Evolutionary conservation across 2,113 vertebrate genomes (phyloP).

Genomic region (Phyllopteryx taeniolatus): DNA sequence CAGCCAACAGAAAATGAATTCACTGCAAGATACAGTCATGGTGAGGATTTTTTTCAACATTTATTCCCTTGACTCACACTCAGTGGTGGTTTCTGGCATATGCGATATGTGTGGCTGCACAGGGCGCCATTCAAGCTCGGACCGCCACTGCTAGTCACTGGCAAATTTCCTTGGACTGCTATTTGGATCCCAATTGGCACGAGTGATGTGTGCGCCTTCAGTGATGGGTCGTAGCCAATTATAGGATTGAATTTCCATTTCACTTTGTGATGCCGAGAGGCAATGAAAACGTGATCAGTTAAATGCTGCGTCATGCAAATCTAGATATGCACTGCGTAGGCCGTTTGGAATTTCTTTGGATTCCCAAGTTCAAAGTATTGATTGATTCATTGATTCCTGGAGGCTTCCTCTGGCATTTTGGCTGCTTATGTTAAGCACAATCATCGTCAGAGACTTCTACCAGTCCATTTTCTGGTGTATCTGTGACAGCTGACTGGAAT

Average conservation of each 20-base stretch:
- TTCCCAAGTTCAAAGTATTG: not conserved
- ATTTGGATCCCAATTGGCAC: not conserved
- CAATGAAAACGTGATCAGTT: not conserved
- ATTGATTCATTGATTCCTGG: constrained; percentile 6
- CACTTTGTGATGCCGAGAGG: constrained; percentile 9
- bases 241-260: not conserved
- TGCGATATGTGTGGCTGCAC: too few species aligned
- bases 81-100: not conserved
- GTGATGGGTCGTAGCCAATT: constrained; percentile 18
- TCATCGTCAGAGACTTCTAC: not conserved
- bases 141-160: not conserved
- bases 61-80: not conserved
- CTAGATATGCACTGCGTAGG: not conserved
- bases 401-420: not conserved
- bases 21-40: constrained; percentile 16
- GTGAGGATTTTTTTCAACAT: not conserved
- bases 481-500: constrained; percentile 11
- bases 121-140: too few species aligned
- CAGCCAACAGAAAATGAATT: constrained; percentile 29
- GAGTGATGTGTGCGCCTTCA: not conserved
- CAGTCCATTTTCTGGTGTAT: not conserved
- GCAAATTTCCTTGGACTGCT: not conserved
- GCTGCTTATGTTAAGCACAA: not conserved
- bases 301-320: not conserved
- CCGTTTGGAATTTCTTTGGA: not conserved